These are phyloP conservation scores for Phrynocephalus vlangalii DNA, from an alignment of 2,797 vertebrate species.

Conservation along the genomic window DNA sequence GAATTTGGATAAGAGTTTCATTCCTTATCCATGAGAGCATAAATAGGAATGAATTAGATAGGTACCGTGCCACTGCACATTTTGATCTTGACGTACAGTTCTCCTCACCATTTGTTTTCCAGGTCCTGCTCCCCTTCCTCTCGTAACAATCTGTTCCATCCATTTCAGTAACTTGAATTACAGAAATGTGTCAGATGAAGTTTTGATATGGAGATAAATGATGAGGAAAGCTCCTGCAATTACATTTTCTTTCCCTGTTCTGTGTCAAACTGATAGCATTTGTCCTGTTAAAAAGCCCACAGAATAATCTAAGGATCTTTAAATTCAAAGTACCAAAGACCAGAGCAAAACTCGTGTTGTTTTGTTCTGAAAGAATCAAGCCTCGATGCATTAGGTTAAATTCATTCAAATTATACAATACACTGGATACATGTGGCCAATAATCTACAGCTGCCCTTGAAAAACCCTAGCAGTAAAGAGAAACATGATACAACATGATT, in stretches of 20 bases:
- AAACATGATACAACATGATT: neutral
- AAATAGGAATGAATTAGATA: neutral
- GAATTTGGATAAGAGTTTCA: neutral
- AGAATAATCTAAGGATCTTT: neutral
- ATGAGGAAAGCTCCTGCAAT: neutral
- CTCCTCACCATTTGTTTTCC: neutral
- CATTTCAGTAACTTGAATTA: neutral
- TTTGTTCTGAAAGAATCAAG: neutral
- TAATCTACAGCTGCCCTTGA: neutral
- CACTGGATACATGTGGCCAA: neutral
- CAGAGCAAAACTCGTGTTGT: neutral
- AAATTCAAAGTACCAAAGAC: neutral
- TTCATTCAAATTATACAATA: neutral
- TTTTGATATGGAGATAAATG: neutral
- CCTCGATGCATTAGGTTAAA: neutral
- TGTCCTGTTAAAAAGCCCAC: neutral
- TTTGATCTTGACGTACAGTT: neutral
- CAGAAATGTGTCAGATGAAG: conserved; percentile 3
- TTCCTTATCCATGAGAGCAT: neutral
- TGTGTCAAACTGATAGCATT: neutral
- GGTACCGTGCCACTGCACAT: neutral
- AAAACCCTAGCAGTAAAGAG: neutral
- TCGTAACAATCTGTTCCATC: neutral
- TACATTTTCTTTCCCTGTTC: neutral
- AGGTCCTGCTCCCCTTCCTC: neutral